Evolutionary conservation across 2,113 vertebrate genomes (phyloP), one percentile per base, ranked within the genome.

Genomic region (Muntiacus muntjak): DNA sequence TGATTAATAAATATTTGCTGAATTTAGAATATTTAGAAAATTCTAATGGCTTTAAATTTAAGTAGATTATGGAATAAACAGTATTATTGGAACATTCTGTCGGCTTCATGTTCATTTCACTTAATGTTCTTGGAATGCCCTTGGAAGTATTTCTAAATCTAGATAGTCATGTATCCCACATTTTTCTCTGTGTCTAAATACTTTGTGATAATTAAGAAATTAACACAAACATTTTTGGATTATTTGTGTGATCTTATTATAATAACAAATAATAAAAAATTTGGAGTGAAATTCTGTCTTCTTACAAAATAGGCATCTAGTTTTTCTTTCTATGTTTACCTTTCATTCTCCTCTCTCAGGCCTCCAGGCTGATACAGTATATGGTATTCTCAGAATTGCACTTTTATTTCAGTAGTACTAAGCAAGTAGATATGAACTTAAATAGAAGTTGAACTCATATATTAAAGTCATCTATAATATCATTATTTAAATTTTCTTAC

Each of bases 101-200:
- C 60, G 19, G 26, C 36, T 95, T 95, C 54, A 47, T 88, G 45
- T 79, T 87, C 19, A 67, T 90, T 93, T 95, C 28, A 45, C 28
- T 84, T 40, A 40, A 74, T 23, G 67, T 74, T 74, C 67, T 74
- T 74, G 67, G n/a, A 47, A 36, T 93, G 55, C 45, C 86, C 76
- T 96, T 83, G n/a, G 33, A 79, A 95, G 9, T 87, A 87, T 93
- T 91, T 93, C 50, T 91, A 95, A 78, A 67, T 60, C n/a, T 54
- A 58, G 78, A 12, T 67, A 33, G 33, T 54, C 6, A n/a, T 96
- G 74, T 91, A 76, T 67, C 12, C 43, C 45, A 87, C 11, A 50
- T 54, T 90, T 93, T 96, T 90, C 54, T 76, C 4, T 10, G 54
- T 16, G 28, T 95, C 54, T 19, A 76, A 30, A 83, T 95, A 50